A percentile compares a stretch with the other conserved stretches of the same genome.
Conservation (phyloP, 2,797 vertebrate genomes). For the Lepidocolaptes lacrymiger region DNA sequence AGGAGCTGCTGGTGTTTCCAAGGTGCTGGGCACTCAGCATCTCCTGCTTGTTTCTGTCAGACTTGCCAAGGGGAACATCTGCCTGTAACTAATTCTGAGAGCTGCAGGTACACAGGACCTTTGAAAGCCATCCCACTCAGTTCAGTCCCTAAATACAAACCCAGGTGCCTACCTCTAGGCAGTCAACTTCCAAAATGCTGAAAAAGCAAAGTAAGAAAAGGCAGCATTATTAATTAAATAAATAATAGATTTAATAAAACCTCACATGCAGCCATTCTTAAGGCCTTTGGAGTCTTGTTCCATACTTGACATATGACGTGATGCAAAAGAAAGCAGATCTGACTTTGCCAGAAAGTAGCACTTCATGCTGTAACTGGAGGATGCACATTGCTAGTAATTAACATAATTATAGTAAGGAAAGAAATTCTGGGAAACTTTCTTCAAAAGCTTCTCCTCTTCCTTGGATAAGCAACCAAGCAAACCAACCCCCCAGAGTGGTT, state of each 20-base stretch:
- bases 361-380: conserved; percentile 13
- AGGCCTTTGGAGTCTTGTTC: background rate
- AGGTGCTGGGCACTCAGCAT: background rate
- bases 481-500: background rate
- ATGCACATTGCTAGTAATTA: background rate
- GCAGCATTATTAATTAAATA: background rate
- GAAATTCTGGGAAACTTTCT: background rate
- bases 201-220: background rate
- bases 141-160: conserved; percentile 36
- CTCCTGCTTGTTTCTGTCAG: background rate
- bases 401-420: background rate
- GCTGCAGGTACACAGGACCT: conserved; percentile 22
- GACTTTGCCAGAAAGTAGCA: background rate
- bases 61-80: conserved; percentile 55
- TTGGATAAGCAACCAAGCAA: conserved; percentile 6
- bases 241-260: background rate
- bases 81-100: conserved; percentile 3
- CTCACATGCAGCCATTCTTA: background rate
- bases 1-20: background rate
- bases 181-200: background rate
- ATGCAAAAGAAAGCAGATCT: background rate
- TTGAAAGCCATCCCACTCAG: conserved; percentile 34
- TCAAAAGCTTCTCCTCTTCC: background rate
- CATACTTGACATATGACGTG: background rate
- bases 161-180: conserved; percentile 59